These are phyloP conservation scores for Penelope pileata DNA, from an alignment of 2,113 vertebrate genomes.

Conservation along the genomic window DNA sequence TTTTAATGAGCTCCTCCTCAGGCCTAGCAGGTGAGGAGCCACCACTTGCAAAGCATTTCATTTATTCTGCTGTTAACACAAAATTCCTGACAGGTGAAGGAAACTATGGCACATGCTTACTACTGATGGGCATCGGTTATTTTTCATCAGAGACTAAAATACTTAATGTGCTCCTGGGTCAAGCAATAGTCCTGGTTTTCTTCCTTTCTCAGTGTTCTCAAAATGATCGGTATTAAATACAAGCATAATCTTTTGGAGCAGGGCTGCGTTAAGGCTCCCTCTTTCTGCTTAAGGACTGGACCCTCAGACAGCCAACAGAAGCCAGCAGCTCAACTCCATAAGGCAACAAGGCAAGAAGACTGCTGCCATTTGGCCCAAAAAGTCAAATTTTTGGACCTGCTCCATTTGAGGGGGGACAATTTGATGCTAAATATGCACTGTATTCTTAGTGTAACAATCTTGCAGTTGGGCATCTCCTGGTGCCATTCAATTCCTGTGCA, in stretches of 20 bases:
- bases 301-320: neutral
- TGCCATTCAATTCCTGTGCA: neutral
- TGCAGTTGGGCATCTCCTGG: neutral
- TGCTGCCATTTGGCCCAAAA: neutral
- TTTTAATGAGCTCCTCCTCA: neutral
- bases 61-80: neutral
- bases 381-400: neutral
- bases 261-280: neutral
- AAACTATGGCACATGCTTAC: neutral
- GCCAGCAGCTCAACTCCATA: rapidly evolving
- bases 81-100: neutral
- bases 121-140: neutral
- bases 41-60: neutral
- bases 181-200: neutral
- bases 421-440: neutral
- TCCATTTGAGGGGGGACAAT: neutral
- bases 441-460: neutral
- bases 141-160: conserved; percentile 2
- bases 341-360: neutral
- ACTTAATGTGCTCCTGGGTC: neutral
- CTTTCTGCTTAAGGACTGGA: neutral
- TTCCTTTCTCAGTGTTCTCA: neutral
- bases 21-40: neutral
- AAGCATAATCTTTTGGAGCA: neutral
- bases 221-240: neutral